phyloP scores from a whole-genome alignment of 2,113 vertebrate genomes.

The Sylvilagus bachmani region DNA sequence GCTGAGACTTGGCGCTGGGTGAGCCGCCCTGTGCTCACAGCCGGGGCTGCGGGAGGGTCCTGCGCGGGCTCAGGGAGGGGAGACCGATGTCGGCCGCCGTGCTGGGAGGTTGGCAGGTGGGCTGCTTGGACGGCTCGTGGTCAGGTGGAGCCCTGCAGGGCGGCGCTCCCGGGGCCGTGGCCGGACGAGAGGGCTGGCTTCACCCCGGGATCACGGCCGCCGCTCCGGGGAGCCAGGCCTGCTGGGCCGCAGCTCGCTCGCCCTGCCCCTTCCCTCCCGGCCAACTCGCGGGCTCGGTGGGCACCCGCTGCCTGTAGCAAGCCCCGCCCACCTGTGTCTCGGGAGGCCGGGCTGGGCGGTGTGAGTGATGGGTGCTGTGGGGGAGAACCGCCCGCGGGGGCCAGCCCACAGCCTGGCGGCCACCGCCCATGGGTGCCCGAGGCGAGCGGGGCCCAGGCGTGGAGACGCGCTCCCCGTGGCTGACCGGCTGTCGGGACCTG shows the following conservation, averaged over 20 bases:
- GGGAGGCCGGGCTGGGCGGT: background rate
- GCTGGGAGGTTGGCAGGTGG: no score
- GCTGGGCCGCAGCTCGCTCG: background rate
- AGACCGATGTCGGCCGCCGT: no score
- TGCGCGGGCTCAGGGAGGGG: background rate
- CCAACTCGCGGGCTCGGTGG: background rate
- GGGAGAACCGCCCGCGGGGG: background rate
- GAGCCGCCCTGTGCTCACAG: background rate
- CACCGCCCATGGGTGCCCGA: background rate
- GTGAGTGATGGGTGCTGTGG: background rate
- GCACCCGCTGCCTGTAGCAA: background rate
- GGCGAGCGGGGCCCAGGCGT: rapidly evolving
- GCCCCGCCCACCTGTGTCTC: background rate
- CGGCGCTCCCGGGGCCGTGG: no score
- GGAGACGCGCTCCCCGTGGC: background rate
- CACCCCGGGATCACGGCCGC: rapidly evolving
- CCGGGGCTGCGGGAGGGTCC: no score
- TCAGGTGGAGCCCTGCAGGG: background rate
- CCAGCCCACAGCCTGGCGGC: background rate
- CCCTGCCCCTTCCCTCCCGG: background rate
- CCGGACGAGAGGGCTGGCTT: background rate
- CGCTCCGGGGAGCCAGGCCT: background rate
- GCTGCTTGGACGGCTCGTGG: no score
- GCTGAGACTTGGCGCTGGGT: background rate
- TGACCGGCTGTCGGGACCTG: background rate